Base-by-base conservation (phyloP, 2,113 vertebrate species). In the Cheirogaleus medius region DNA sequence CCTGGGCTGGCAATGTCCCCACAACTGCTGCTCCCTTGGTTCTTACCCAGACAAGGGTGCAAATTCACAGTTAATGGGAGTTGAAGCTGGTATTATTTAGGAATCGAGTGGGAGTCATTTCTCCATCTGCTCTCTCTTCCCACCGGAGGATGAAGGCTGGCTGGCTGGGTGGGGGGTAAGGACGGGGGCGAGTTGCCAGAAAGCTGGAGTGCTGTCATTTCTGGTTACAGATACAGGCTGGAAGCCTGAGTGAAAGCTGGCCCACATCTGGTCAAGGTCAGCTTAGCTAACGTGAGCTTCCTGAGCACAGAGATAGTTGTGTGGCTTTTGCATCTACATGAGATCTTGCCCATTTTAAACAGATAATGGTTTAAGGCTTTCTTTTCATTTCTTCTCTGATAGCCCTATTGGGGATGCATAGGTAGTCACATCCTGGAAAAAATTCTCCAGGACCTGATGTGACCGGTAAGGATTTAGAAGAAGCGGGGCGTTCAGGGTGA, bases 71-170 rank as follows among this genome's bases (percentile, higher is more conserved):
- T 96, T 97, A 96, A 96, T 85, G 84, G 81, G 87, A 94, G 88
- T 64, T 37, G 76, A 87, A 95, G 69, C 92, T 81, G 84, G 71
- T 69, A 73, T 97, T 96, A 96, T 96, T 97, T 97, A 95, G 90
- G 71, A 96, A 96, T 92, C 56, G 95, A 87, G 97, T 97, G 94
- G 97, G 97, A 92, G 97, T 83, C 81, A 5, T 94, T 93, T 96
- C 95, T 97, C 97, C 97, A 96, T 97, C 95, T 98, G 97, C 44
- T 95, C 29, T 86, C 60, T 96, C 95, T 96, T 87, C 80, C 94
- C 95, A 97, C 94, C 39, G 77, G 90, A 97, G 74, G 85, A 96
- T 87, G 42, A 95, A 97, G 95, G 93, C 87, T 97, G 78, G 56
- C 90, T 90, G 90, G 56, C 90, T 90, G 90, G 74, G 78, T 90